Conservation (phyloP, 1,140 invertebrate species). For the Hesperophylax magnus region DNA sequence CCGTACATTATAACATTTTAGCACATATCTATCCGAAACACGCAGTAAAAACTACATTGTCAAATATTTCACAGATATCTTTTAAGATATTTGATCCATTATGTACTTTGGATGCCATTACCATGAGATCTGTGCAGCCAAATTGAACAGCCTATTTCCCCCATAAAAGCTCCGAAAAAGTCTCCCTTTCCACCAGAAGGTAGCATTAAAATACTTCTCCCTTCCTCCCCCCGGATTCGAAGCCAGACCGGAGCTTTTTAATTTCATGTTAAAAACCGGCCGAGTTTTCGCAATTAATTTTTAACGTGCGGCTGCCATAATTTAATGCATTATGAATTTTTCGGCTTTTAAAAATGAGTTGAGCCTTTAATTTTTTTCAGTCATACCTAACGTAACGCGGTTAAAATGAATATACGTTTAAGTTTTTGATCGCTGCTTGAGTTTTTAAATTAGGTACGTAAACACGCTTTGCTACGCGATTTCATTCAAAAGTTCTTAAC, state of each 20-base stretch:
- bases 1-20: too few relatives aligned
- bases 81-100: background rate
- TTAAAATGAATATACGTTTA: background rate
- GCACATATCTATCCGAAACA: too few relatives aligned
- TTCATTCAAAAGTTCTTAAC: too few relatives aligned
- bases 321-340: slow-evolving; percentile 31
- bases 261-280: background rate
- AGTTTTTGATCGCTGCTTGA: too few relatives aligned
- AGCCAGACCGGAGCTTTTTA: background rate
- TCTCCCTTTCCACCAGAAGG: background rate
- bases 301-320: background rate
- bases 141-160: slow-evolving; percentile 18
- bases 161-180: slow-evolving; percentile 16
- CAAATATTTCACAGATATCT: too few relatives aligned
- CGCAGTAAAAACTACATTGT: too few relatives aligned
- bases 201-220: slow-evolving; percentile 25
- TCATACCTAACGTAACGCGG: background rate
- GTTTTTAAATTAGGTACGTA: too few relatives aligned
- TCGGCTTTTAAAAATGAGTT: background rate
- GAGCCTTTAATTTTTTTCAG: background rate
- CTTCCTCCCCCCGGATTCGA: background rate
- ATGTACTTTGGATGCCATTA: slow-evolving; percentile 28
- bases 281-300: slow-evolving; percentile 25
- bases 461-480: too few relatives aligned
- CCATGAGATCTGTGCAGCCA: background rate